Conservation (phyloP, 2,888 invertebrate genomes). For the Parnassius mnemosyne region DNA sequence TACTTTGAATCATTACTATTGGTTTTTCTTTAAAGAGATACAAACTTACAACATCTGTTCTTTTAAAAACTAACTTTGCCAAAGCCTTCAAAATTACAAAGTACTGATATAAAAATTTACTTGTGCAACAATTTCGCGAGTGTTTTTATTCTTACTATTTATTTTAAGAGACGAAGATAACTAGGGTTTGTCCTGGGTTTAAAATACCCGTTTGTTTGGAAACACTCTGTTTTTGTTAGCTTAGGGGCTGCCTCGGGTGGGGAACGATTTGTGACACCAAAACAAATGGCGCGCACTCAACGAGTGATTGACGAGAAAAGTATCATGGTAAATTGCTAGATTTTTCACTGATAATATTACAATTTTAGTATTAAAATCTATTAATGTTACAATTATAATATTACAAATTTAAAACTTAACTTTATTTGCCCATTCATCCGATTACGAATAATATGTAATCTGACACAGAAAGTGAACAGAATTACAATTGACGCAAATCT, state of each 20-base stretch:
- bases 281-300: slow-evolving; percentile 63
- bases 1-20: slow-evolving; percentile 36
- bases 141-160: slow-evolving; percentile 22
- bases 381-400: too few relatives aligned
- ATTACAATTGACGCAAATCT: too few relatives aligned
- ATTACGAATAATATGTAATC: too few relatives aligned
- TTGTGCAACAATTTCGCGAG: slow-evolving; percentile 37
- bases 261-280: slow-evolving; percentile 61
- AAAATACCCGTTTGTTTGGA: slow-evolving; percentile 50
- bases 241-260: slow-evolving; percentile 45
- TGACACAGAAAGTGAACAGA: too few relatives aligned
- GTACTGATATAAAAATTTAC: slow-evolving; percentile 37
- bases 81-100: slow-evolving; percentile 54
- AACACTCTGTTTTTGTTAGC: slow-evolving; percentile 63
- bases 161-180: slow-evolving; percentile 23
- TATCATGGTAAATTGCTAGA: slow-evolving; percentile 15
- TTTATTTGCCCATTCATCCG: too few relatives aligned
- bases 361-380: too few relatives aligned
- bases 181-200: slow-evolving; percentile 29
- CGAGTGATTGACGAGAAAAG: slow-evolving; percentile 53
- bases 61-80: slow-evolving; percentile 55
- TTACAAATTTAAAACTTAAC: too few relatives aligned
- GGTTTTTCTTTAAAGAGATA: slow-evolving; percentile 60
- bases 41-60: slow-evolving; percentile 49
- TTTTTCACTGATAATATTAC: too few relatives aligned